Evolutionary conservation across 2,113 vertebrate genomes (phyloP), one percentile per base, ranked within the genome.

Genomic region (Otolemur garnettii): DNA sequence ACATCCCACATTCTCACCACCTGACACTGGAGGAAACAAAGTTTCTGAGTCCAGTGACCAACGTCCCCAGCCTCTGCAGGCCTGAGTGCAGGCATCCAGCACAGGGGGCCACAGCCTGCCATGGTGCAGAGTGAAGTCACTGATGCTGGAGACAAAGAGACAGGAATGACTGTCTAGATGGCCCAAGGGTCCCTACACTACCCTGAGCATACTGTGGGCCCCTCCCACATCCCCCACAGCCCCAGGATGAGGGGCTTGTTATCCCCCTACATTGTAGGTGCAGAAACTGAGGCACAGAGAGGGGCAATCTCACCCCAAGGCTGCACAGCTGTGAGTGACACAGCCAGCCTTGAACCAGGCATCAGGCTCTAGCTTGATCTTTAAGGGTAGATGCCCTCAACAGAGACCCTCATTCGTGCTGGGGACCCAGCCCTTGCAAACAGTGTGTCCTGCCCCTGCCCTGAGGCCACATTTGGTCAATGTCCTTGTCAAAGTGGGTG

Each of bases 361-460:
- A 18, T 42, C 11, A 17, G 30, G 30, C 8, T 64, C 24, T 24
- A 0, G 18, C 50, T 45, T 1, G 10, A 33, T 26, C 15, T n/a
- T 2, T 5, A 19, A 4, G 28, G 53, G 2, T 24, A 0, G n/a
- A 38, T 22, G 1, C 38, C 21, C 15, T 3, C 53, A 17, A 28
- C 24, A 13, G 68, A 35, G 66, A 2, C 5, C 0, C 68, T 12
- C 1, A 4, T 8, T 59, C 69, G 35, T 38, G 7, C 66, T 64
- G 5, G 0, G 78, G 26, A 33, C 7, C 4, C 14, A 9, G 19
- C 42, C n/a, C 24, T 53, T 3, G 5, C 3, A 1, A 45, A 28
- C 2, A 2, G 14, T 0, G 0, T 7, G 7, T 33, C 19, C 18
- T 2, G 0, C 22, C 78, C 3, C 15, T 78, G 26, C n/a, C 19